These are phyloP conservation scores for Pachyrhynchus sulphureomaculatus DNA, from an alignment of 1,140 invertebrate species.

Conservation along the genomic window DNA sequence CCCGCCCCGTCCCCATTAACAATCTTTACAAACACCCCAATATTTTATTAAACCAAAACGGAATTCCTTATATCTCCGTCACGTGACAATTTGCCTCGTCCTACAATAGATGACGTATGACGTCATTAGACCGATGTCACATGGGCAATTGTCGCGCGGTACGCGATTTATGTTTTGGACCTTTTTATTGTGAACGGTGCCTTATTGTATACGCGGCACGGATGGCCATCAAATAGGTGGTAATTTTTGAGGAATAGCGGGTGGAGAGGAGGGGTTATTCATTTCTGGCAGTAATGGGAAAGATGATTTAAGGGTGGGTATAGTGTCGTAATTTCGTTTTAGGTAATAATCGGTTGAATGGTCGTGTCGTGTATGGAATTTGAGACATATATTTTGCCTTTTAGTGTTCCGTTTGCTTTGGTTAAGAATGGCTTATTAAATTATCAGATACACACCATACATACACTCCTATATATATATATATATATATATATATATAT, in stretches of 20 bases:
- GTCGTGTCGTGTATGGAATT: too few species aligned
- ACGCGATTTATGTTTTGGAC: slow-evolving; percentile 23
- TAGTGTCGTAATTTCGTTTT: background rate
- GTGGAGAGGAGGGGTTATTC: background rate
- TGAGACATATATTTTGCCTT: too few species aligned
- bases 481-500: too few species aligned
- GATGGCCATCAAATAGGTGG: slow-evolving; percentile 25
- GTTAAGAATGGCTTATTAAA: too few species aligned
- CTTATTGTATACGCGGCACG: slow-evolving; percentile 21
- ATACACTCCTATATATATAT: too few species aligned
- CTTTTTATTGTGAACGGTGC: slow-evolving; percentile 25
- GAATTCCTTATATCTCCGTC: slow-evolving; percentile 24
- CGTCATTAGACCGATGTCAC: slow-evolving; percentile 32
- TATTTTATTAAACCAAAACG: slow-evolving; percentile 29
- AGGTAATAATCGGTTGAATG: background rate
- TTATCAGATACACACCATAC: too few species aligned
- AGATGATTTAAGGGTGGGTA: slow-evolving; percentile 1
- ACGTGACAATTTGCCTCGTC: slow-evolving; percentile 30
- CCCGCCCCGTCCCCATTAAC: background rate
- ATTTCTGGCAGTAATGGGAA: background rate
- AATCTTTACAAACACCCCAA: slow-evolving; percentile 22
- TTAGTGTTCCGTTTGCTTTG: too few species aligned
- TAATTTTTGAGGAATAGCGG: slow-evolving; percentile 18
- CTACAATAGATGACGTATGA: slow-evolving; percentile 30
- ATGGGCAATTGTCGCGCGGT: slow-evolving; percentile 30